Percentiles rank a stretch among this genome's conserved stretches.
phyloP scores from a whole-genome alignment of 2,113 vertebrate species.

The Zootoca vivipara region DNA sequence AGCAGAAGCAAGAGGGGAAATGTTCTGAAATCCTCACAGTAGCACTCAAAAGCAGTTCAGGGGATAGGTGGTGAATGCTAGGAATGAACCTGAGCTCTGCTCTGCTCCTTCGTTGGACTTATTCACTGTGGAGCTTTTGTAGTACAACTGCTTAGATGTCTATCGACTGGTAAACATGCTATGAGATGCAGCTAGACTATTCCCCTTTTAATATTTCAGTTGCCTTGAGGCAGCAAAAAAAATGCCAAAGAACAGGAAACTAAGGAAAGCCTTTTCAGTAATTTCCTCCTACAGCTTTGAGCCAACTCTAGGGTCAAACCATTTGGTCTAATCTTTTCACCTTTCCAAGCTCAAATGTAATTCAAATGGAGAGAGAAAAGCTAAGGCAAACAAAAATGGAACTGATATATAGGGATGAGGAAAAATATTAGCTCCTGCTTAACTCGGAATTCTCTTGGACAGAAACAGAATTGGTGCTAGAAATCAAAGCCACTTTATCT shows the following conservation, averaged over 20 bases:
- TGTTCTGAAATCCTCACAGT: background rate
- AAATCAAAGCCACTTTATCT: background rate
- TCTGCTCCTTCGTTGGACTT: background rate
- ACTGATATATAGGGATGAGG: background rate
- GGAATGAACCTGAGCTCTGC: background rate
- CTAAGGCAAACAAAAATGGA: background rate
- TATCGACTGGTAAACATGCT: constrained; percentile 14
- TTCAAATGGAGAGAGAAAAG: background rate
- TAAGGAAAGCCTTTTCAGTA: background rate
- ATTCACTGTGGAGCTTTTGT: constrained; percentile 13
- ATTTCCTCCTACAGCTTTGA: constrained; percentile 4
- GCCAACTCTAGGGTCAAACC: background rate
- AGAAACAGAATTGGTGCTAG: background rate
- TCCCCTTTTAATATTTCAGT: constrained; percentile 26
- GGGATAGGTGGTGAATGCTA: background rate
- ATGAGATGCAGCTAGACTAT: background rate
- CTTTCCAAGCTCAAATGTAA: background rate
- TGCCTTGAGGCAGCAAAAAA: background rate
- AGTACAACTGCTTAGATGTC: background rate
- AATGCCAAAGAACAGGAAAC: constrained; percentile 15
- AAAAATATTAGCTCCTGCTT: background rate
- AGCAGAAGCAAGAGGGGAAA: background rate
- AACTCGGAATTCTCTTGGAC: background rate
- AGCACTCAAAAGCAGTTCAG: background rate
- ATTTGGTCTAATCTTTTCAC: constrained; percentile 4